A percentile compares a stretch with the other conserved stretches of the same genome.
Evolutionary conservation across 2,888 invertebrate species (phyloP).

Genomic region (Aphodius granarius): DNA sequence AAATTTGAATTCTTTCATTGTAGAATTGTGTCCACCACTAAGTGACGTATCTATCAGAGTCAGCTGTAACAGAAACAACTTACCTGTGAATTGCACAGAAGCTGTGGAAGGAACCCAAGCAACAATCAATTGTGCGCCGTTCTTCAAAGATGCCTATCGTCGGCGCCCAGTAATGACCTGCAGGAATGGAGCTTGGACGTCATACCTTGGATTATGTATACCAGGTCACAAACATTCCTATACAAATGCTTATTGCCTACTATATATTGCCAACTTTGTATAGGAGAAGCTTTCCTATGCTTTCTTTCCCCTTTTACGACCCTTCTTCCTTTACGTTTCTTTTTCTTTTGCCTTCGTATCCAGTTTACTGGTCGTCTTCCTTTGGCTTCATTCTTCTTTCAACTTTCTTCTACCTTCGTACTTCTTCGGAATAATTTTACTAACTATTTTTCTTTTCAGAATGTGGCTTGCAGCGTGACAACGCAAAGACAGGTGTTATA

Average conservation of each 20-base stretch:
- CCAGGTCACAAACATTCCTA: constrained; percentile 5
- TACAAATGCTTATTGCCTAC: background rate
- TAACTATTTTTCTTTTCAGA: constrained; percentile 1
- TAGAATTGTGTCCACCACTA: constrained; percentile 1
- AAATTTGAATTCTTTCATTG: background rate
- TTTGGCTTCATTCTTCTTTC: too few relatives aligned
- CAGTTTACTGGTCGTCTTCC: too few relatives aligned
- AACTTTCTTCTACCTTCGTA: too few relatives aligned
- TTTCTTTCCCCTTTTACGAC: too few relatives aligned
- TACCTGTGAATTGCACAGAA: background rate
- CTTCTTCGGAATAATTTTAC: too few relatives aligned
- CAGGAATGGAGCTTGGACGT: background rate
- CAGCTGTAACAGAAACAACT: background rate
- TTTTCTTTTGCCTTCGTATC: too few relatives aligned
- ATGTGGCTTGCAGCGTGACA: constrained; percentile 13
- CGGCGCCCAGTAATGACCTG: background rate
- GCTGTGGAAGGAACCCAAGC: constrained; percentile 2
- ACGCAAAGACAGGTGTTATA: constrained; percentile 6
- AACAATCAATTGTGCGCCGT: background rate
- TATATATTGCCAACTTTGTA: too few relatives aligned
- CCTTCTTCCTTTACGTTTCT: too few relatives aligned
- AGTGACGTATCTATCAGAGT: background rate
- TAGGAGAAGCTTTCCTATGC: too few relatives aligned
- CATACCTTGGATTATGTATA: background rate
- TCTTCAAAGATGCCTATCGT: background rate